A percentile compares a stretch with the other conserved stretches of the same genome.
These are phyloP conservation scores for Dromius quadrimaculatus DNA, from an alignment of 2,888 invertebrate species.

Conservation along the genomic window DNA sequence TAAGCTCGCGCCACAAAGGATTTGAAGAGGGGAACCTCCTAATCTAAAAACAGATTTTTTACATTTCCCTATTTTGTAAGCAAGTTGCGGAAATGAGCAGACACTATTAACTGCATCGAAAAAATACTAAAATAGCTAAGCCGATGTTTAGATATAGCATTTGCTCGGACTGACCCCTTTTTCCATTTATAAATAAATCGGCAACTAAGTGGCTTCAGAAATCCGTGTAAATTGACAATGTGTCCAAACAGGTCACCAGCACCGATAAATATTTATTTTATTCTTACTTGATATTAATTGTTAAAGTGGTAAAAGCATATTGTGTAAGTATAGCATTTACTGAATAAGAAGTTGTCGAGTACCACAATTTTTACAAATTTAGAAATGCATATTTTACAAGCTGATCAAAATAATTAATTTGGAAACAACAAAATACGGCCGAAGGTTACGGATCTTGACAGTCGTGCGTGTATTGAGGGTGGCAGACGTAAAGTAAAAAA, in stretches of 20 bases:
- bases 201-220: slow-evolving; percentile 15
- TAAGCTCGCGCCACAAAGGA: not conserved
- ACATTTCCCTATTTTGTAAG: not conserved
- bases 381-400: no score
- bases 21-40: not conserved
- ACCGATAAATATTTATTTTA: slow-evolving; percentile 20
- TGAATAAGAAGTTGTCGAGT: no score
- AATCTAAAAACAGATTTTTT: not conserved
- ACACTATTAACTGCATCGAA: slow-evolving; percentile 17
- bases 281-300: no score
- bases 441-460: no score
- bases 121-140: slow-evolving; percentile 42
- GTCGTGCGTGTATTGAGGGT: no score
- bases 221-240: slow-evolving; percentile 36
- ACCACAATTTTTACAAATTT: no score
- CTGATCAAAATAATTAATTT: no score
- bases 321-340: no score
- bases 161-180: slow-evolving; percentile 36
- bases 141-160: slow-evolving; percentile 38
- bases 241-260: slow-evolving; percentile 18
- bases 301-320: no score
- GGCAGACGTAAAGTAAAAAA: no score
- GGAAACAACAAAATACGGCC: no score
- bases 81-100: slow-evolving; percentile 39
- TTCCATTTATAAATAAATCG: slow-evolving; percentile 41